Conservation (phyloP, 2,888 invertebrate species). For the Lycaena phlaeas region DNA sequence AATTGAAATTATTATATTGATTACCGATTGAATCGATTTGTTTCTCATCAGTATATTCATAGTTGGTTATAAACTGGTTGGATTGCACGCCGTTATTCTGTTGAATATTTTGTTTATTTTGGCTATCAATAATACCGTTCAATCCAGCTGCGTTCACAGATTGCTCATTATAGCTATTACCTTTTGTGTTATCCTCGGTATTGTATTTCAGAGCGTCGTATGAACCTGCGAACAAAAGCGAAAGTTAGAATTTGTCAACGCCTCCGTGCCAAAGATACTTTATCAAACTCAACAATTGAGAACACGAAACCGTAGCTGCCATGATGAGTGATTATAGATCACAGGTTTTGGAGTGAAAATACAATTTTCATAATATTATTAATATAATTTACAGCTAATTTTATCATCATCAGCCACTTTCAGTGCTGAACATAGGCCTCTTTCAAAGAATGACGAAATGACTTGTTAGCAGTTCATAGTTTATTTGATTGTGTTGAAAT, state of each 20-base stretch:
- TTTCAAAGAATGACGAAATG: no score
- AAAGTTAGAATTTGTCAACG: conserved; percentile 63
- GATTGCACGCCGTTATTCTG: conserved; percentile 2
- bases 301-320: neutral
- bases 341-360: no score
- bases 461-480: no score
- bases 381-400: no score
- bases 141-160: no score
- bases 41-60: neutral
- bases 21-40: neutral
- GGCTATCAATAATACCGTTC: conserved; percentile 38
- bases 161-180: conserved; percentile 31
- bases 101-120: conserved; percentile 28
- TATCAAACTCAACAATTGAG: conserved; percentile 19
- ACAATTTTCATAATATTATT: no score
- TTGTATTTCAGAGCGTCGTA: conserved; percentile 61
- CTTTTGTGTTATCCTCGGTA: conserved; percentile 44
- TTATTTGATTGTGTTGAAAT: no score
- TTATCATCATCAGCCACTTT: no score
- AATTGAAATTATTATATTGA: neutral
- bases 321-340: neutral
- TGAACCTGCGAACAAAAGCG: conserved; percentile 66
- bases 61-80: conserved; percentile 1
- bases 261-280: conserved; percentile 19
- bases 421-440: no score